Evolutionary conservation across 2,888 invertebrate species (phyloP), one percentile per base, ranked within the genome.

Genomic region (Tenthredo amoena): DNA sequence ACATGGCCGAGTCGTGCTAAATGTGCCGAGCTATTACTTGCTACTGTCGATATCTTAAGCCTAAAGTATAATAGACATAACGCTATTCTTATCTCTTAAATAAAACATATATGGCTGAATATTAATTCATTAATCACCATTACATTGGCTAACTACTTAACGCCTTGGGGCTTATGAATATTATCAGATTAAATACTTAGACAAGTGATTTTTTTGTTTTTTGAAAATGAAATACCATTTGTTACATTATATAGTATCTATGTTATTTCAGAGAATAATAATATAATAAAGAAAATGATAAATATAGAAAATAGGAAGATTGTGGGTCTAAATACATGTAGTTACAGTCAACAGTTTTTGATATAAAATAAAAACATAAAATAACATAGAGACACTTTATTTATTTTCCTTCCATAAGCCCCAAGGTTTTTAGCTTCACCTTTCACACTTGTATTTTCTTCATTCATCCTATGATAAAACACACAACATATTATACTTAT

Each of bases 111-210:
- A 89, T 88, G 88, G 88, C 87, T 87, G 85, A 88, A 89, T 90
- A 88, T 88, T 89, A 87, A 88, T 88, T 87, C 82, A 87, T 88
- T 87, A 87, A 90, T 89, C 89, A 88, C 89, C 88, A 88, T 88
- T 87, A 89, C 91, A 91, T 88, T 89, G 87, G 87, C 88, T 89
- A 90, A 88, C 89, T 90, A 90, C 89, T 88, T 89, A 88, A 87
- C 88, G 85, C 87, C 88, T 89, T 88, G 89, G 90, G 90, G 89
- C 91, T 91, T 91, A 91, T 90, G 91, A 91, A 91, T 90, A 88
- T 21, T 18, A 62, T 31, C 31, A 7, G 37, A 47, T 34, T 71
- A 37, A 21, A 68, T 21, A 81, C 62, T 62, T 81, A n/a, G 81
- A 40, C 26, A 62, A 26, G 21, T 40, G 55, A n/a, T 58, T 62